These are phyloP conservation scores for Mormyrus hasselquistii DNA, from an alignment of 2,797 vertebrate species.

Conservation along the genomic window DNA sequence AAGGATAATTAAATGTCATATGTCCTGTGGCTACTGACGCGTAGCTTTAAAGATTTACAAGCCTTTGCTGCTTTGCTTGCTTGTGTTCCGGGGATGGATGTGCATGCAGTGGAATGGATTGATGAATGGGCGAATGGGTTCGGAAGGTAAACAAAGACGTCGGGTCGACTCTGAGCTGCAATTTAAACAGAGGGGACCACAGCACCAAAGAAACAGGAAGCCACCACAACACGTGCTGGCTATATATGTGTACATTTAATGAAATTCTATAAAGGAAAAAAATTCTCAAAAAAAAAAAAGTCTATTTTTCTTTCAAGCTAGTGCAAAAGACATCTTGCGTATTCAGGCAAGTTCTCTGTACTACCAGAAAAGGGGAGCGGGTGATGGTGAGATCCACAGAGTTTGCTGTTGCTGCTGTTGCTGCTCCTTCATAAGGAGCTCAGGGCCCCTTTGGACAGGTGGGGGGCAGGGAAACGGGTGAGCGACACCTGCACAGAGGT, in stretches of 20 bases:
- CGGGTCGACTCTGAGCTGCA: slow-evolving; percentile 44
- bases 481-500: slow-evolving; percentile 84
- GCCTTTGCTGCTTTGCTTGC: neutral
- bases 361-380: slow-evolving; percentile 56
- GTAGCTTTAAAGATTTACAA: neutral
- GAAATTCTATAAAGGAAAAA: slow-evolving; percentile 82
- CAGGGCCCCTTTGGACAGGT: slow-evolving; percentile 78
- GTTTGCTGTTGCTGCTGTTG: slow-evolving; percentile 5
- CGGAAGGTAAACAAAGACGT: slow-evolving; percentile 32
- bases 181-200: slow-evolving; percentile 13
- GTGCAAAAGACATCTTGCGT: slow-evolving; percentile 98
- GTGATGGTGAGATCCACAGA: slow-evolving; percentile 44
- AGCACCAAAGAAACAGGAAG: slow-evolving; percentile 3
- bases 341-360: slow-evolving; percentile 83
- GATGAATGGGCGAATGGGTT: neutral
- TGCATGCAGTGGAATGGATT: slow-evolving; percentile 32
- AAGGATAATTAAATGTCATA: neutral
- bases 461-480: slow-evolving; percentile 77
- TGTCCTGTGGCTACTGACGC: neutral
- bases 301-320: slow-evolving; percentile 95
- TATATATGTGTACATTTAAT: slow-evolving; percentile 50
- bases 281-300: slow-evolving; percentile 70
- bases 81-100: neutral
- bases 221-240: neutral
- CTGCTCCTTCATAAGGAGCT: slow-evolving; percentile 44